phyloP scores from a whole-genome alignment of 2,113 vertebrate species.

The Phylloscopus whistleri region DNA sequence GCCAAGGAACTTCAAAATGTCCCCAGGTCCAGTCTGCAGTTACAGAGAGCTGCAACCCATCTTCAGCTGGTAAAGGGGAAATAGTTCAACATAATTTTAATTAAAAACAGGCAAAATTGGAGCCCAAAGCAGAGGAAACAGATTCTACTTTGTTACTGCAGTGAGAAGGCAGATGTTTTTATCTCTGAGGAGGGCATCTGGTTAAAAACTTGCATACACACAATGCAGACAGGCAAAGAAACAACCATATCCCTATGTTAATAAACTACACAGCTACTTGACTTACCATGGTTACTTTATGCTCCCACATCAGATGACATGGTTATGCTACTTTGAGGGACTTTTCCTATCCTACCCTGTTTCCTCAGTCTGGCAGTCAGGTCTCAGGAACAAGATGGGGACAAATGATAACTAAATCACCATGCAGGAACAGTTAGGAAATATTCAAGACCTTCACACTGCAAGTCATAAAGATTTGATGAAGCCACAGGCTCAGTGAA shows the following conservation, averaged over 20 bases:
- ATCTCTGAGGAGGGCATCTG: background rate
- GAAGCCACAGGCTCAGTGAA: background rate
- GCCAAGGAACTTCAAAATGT: constrained; percentile 12
- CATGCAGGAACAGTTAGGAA: background rate
- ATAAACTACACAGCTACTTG: background rate
- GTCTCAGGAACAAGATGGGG: background rate
- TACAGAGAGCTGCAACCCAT: background rate
- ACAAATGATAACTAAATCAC: background rate
- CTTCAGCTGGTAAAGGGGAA: background rate
- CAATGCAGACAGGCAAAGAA: background rate
- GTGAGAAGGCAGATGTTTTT: background rate
- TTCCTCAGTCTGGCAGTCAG: background rate
- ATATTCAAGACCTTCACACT: background rate
- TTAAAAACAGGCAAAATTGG: background rate
- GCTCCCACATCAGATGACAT: background rate
- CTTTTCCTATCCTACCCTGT: background rate
- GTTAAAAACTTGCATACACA: background rate
- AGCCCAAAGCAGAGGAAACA: background rate
- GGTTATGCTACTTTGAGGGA: background rate
- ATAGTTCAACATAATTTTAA: background rate
- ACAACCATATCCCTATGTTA: rapidly evolving
- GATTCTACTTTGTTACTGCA: background rate
- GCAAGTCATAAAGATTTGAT: background rate
- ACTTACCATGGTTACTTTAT: background rate
- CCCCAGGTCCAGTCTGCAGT: background rate